phyloP scores from a whole-genome alignment of 1,140 invertebrate genomes.

The Sinonovacula constricta region DNA sequence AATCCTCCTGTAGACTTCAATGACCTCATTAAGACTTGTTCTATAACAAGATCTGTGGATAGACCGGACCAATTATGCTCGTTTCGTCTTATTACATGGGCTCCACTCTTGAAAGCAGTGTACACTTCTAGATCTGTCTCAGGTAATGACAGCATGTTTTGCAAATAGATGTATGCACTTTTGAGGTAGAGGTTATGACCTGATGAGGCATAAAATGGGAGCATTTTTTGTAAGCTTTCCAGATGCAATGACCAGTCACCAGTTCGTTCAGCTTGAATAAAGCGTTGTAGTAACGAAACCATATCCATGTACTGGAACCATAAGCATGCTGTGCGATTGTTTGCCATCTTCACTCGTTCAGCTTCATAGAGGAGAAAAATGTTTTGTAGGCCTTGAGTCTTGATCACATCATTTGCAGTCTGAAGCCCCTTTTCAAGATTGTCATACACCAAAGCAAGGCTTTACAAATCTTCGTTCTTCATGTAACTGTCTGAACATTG shows the following conservation, averaged over 20 bases:
- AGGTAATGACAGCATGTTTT: slow-evolving; percentile 75
- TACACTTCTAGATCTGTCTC: slow-evolving; percentile 15
- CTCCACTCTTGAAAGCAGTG: slow-evolving; percentile 63
- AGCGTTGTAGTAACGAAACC: slow-evolving; percentile 43
- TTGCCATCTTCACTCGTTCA: background rate
- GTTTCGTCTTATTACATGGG: slow-evolving; percentile 8
- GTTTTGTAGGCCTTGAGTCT: too few species aligned
- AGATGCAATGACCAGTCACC: slow-evolving; percentile 49
- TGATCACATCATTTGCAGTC: too few species aligned
- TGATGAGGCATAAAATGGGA: slow-evolving; percentile 75
- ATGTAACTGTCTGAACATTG: background rate
- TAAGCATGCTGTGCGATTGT: background rate
- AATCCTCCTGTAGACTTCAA: slow-evolving; percentile 54
- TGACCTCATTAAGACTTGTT: slow-evolving; percentile 53
- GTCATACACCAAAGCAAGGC: background rate
- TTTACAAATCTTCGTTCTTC: background rate
- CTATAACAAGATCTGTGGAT: slow-evolving; percentile 68
- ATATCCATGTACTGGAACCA: slow-evolving; percentile 54
- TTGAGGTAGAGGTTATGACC: slow-evolving; percentile 79
- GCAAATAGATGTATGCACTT: slow-evolving; percentile 77
- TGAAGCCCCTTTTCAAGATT: too few species aligned
- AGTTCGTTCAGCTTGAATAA: slow-evolving; percentile 52
- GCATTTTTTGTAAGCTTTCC: slow-evolving; percentile 64
- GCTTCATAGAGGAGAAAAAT: too few species aligned
- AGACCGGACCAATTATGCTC: slow-evolving; percentile 77